These are phyloP conservation scores for Melitaea cinxia DNA, from an alignment of 1,140 invertebrate genomes.

Conservation along the genomic window DNA sequence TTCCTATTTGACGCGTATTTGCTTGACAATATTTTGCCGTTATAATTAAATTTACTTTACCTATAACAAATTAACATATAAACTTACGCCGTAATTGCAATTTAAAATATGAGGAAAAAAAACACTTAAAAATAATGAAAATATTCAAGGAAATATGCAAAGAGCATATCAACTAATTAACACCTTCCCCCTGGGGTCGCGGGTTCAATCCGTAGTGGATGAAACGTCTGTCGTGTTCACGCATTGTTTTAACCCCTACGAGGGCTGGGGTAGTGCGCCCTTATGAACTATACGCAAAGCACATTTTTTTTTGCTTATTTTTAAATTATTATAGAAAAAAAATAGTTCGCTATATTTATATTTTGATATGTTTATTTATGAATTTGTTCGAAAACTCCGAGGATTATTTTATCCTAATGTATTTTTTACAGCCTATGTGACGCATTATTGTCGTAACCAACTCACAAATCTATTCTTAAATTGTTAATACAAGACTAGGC, in stretches of 20 bases:
- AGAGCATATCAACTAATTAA: slow-evolving; percentile 40
- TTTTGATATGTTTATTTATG: no score
- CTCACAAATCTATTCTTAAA: no score
- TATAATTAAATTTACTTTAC: no score
- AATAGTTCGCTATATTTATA: no score
- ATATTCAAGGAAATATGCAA: slow-evolving; percentile 30
- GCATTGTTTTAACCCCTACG: slow-evolving; percentile 29
- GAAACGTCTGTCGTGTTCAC: slow-evolving; percentile 19
- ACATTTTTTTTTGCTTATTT: slow-evolving; percentile 1
- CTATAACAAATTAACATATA: background rate
- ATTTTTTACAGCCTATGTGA: no score
- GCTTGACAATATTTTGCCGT: no score
- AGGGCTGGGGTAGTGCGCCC: slow-evolving; percentile 12
- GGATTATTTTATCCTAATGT: no score
- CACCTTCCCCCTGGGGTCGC: slow-evolving; percentile 24
- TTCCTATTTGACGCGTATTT: no score
- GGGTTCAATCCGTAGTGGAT: slow-evolving; percentile 27
- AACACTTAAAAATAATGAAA: slow-evolving; percentile 28
- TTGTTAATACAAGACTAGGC: no score
- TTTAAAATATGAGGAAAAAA: background rate
- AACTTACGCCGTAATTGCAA: no score
- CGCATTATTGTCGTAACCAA: no score
- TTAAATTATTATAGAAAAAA: background rate
- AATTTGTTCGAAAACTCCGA: no score
- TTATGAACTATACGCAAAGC: background rate